These are phyloP conservation scores for Tromatobia lineatoria DNA, from an alignment of 2,888 invertebrate genomes.

Conservation along the genomic window DNA sequence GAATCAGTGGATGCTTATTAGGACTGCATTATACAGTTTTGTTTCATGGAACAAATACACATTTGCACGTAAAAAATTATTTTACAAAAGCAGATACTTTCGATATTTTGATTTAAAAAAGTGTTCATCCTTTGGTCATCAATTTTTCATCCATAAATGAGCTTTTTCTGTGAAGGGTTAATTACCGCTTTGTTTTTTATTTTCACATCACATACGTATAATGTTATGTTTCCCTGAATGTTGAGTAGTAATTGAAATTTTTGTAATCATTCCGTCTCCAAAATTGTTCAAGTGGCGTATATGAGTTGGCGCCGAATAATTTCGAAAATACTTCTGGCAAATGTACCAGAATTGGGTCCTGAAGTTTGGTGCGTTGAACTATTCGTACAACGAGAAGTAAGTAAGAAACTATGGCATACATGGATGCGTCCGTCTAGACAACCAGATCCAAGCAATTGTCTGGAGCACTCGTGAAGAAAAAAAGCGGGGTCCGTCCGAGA, in stretches of 20 bases:
- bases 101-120: no score
- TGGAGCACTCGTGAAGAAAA: conserved; percentile 79
- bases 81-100: no score
- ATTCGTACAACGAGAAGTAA: conserved; percentile 57
- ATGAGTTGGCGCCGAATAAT: conserved; percentile 65
- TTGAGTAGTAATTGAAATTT: conserved; percentile 14
- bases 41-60: no score
- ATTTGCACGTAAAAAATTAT: no score
- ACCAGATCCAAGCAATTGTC: conserved; percentile 83
- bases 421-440: conserved; percentile 82
- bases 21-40: no score
- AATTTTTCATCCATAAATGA: no score
- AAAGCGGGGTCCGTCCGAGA: conserved; percentile 56
- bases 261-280: conserved; percentile 12
- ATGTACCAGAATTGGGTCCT: conserved; percentile 66
- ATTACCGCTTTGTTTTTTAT: no score
- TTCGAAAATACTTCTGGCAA: conserved; percentile 74
- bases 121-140: no score
- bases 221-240: background rate
- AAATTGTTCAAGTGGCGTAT: conserved; percentile 54
- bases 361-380: conserved; percentile 7
- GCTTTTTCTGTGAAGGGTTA: no score
- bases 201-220: no score
- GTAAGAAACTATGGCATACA: conserved; percentile 51
- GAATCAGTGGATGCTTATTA: no score